A percentile compares a stretch with the other conserved stretches of the same genome.
Conservation (phyloP, 2,113 vertebrate species). For the Triplophysa dalaica region DNA sequence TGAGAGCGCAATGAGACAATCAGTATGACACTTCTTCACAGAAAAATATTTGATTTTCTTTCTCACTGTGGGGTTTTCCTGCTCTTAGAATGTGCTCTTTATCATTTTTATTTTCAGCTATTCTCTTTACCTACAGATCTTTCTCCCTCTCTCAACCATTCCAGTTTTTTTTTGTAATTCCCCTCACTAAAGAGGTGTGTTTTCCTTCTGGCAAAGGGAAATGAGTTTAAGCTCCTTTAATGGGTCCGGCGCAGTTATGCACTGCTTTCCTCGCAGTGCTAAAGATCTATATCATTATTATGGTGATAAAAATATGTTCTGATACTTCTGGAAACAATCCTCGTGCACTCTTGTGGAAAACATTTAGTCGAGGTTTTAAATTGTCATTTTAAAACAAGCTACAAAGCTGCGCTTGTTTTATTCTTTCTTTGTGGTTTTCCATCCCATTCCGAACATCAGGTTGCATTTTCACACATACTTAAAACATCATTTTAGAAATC, state of each 20-base stretch:
- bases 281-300: slow-evolving; percentile 21
- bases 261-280: slow-evolving; percentile 4
- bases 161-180: slow-evolving; percentile 36
- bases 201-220: slow-evolving; percentile 32
- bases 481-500: background rate
- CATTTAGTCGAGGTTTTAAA: background rate
- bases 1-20: slow-evolving; percentile 9
- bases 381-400: background rate
- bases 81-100: slow-evolving; percentile 45
- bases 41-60: slow-evolving; percentile 48
- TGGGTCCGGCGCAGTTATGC: slow-evolving; percentile 12
- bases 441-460: background rate
- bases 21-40: slow-evolving; percentile 42
- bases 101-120: slow-evolving; percentile 53
- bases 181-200: slow-evolving; percentile 8
- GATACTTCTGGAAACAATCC: slow-evolving; percentile 21
- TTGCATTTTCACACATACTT: background rate
- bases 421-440: background rate
- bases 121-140: slow-evolving; percentile 30
- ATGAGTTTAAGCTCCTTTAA: slow-evolving; percentile 18
- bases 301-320: slow-evolving; percentile 20
- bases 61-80: slow-evolving; percentile 43
- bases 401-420: background rate
- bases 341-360: background rate
- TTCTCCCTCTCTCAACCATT: slow-evolving; percentile 3